These are phyloP conservation scores for Andrena fulva DNA, from an alignment of 2,888 invertebrate species.

Conservation along the genomic window DNA sequence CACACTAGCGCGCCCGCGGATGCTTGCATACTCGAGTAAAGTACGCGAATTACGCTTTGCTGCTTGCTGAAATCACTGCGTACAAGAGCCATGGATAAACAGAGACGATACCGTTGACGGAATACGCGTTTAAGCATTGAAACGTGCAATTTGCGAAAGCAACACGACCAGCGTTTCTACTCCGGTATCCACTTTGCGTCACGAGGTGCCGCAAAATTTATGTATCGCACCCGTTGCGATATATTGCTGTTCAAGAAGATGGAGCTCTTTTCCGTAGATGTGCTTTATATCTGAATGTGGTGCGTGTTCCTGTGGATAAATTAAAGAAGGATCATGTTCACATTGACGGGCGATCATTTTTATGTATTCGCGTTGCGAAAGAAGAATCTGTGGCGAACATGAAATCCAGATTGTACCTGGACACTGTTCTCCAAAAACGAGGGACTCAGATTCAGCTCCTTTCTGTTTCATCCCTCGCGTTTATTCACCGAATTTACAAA, in stretches of 20 bases:
- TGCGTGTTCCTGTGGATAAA: neutral
- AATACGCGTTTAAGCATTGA: neutral
- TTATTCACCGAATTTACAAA: too few relatives aligned
- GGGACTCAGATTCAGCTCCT: too few relatives aligned
- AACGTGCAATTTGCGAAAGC: neutral
- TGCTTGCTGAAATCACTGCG: constrained; percentile 27
- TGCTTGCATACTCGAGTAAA: constrained; percentile 10
- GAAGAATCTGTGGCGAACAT: too few relatives aligned
- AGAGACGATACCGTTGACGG: constrained; percentile 24
- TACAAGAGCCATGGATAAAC: constrained; percentile 23
- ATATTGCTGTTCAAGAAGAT: neutral
- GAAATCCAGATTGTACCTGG: too few relatives aligned
- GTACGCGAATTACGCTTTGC: constrained; percentile 37
- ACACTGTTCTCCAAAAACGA: too few relatives aligned
- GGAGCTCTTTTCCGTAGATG: neutral
- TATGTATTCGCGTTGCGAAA: too few relatives aligned
- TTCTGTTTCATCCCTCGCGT: too few relatives aligned
- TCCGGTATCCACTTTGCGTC: neutral
- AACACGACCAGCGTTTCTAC: neutral
- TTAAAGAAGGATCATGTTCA: neutral
- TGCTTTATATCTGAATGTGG: neutral
- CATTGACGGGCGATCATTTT: too few relatives aligned
- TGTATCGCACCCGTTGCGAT: neutral
- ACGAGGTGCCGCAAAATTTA: neutral
- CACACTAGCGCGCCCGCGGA: neutral